Base-by-base conservation (phyloP, 2,888 invertebrate genomes). In the Eupeodes luniger region DNA sequence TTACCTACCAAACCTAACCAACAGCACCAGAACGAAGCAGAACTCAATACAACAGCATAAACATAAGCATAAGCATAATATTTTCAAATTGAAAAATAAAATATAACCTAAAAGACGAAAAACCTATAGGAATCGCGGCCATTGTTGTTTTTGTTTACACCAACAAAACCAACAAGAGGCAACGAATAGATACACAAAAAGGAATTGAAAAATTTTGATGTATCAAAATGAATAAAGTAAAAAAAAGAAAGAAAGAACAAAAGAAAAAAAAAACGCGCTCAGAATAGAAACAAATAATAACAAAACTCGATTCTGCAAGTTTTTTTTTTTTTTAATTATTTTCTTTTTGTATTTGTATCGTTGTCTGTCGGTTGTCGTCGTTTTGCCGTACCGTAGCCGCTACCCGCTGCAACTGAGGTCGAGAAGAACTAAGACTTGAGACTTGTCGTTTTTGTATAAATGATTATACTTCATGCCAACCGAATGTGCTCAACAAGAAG, bases 71-170 rank as follows among this genome's bases (percentile, higher is more conserved):
- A 40, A 40, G 2, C 40, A 62, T 61, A 66, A 66, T n/a, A 55
- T 55, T 44, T n/a, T 53, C 0, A 40, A 62, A n/a, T 40, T 53
- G 0, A 40, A 40, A 62, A n/a, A n/a, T 53, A 0, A 40, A 40
- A 70, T 55, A 36, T 72, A 59, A 72, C 72, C 72, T 72, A 59
- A 59, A 72, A 27, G 4, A 27, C 27, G 27, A 4, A 44, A 72
- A 59, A 59, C 59, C 72, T 72, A 59, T 66, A 27, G 66, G 49
- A 62, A 74, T 66, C 62, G 79, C 67, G 82, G 76, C 84, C 69
- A 76, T 88, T 55, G 75, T 78, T 78, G 81, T 88, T 84, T 75
- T 87, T 87, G 87, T 87, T 87, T 90, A 89, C 72, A 91, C 91
- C 89, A 84, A 84, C 87, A 87, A 87, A 79, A 76, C 75, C 53